These are phyloP conservation scores for Anthopleura sola DNA, from an alignment of 64 coral and sea anemone species.

Conservation along the genomic window DNA sequence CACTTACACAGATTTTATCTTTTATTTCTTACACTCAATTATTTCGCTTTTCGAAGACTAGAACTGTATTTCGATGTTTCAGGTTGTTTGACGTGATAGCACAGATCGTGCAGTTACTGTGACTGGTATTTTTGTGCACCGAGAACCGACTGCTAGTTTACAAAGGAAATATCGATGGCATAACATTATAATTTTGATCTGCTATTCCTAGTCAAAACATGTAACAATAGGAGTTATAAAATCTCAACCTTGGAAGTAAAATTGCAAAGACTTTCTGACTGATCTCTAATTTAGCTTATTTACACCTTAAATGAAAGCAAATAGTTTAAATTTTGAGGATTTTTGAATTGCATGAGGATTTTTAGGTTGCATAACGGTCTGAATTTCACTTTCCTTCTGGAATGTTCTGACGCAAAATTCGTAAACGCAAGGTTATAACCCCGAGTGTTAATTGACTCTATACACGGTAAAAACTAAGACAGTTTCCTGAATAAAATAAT, in stretches of 20 bases:
- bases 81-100: background rate
- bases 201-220: background rate
- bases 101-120: background rate
- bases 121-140: background rate
- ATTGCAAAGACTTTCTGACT: background rate
- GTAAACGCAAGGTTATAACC: background rate
- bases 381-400: background rate
- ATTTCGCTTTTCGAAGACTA: background rate
- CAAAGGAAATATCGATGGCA: background rate
- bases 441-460: background rate
- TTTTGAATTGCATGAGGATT: background rate
- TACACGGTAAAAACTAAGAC: background rate
- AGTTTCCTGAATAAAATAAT: background rate
- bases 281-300: background rate
- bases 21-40: background rate
- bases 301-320: background rate
- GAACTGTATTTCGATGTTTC: background rate
- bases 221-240: background rate
- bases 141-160: background rate
- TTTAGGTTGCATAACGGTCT: background rate
- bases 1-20: background rate
- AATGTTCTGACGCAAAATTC: background rate
- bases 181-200: background rate
- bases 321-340: background rate
- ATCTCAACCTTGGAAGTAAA: background rate